Base-by-base conservation (phyloP, 2,113 vertebrate genomes). In the Peromyscus leucopus region DNA sequence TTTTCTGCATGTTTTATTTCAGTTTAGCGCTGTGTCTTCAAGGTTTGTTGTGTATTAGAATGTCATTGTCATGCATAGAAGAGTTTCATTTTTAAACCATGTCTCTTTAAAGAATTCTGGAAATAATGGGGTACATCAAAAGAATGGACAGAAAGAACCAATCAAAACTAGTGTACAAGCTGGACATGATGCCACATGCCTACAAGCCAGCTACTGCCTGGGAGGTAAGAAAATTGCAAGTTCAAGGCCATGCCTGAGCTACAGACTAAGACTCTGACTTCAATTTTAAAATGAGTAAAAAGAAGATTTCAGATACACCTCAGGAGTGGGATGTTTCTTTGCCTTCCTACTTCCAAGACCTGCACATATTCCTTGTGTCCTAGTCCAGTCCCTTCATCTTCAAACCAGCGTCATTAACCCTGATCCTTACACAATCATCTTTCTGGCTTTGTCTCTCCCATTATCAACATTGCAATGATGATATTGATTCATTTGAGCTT, bases 61-160 rank as follows among this genome's bases (percentile, higher is more conserved):
- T 7, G 19, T 85, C 39, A 85, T 46, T 85, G n/a, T 33, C 61
- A 67, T 33, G 28, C 5, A 74, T 63, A 72, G 42, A 51, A 72
- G 39, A 5, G 11, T 57, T 67, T 85, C 26, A 39, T 51, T 9
- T 59, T 74, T 57, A 78, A 69, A 33, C 42, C n/a, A 90, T 76
- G 31, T 75, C 74, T 78, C n/a, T n/a, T 57, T 89, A 57, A 92
- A 94, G 72, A n/a, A n/a, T n/a, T n/a, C n/a, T n/a, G n/a, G n/a
- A n/a, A n/a, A n/a, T n/a, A n/a, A n/a, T n/a, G n/a, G n/a, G n/a
- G n/a, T n/a, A n/a, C n/a, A n/a, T n/a, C n/a, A n/a, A n/a, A n/a
- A n/a, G n/a, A 94, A 84, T 16, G 76, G 36, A 57, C 75, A 95
- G 39, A 36, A 80, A 85, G 15, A 79, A 84, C 9, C 61, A 61